Evolutionary conservation across 2,888 invertebrate genomes (phyloP), one percentile per base, ranked within the genome.

Genomic region (Caenorhabditis doughertyi): DNA sequence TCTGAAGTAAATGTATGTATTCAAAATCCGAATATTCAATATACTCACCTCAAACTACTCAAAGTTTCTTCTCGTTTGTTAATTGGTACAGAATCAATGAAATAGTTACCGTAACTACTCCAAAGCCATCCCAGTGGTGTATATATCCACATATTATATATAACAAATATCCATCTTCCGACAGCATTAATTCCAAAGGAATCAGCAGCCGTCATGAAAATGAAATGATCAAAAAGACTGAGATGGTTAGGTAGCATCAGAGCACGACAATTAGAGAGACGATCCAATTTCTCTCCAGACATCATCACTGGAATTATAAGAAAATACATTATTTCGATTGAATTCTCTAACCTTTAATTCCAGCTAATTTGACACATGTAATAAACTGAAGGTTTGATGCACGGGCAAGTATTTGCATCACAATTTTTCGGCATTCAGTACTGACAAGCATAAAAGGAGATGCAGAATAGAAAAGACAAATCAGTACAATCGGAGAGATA

Each of bases 31-130:
- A 47, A 47, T 51, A 7, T 18, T 44, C 11, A 47, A 32, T 25
- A 39, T 21, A 2, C 29, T 60, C 2, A 65, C 60, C 56, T 44
- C 23, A 82, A 96, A 96, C 62, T 97, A 97, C 93, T 97, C 97
- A 0, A 97, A 97, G 92, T 97, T 27, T 51, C 25, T 21, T 73
- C 76, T 56, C 74, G 7, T 51, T 71, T 58, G 18, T 81, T 56
- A 23, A 74, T 53, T 5, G 79, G 84, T 16, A 85, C 88, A 11
- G 86, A 87, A 53, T 88, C 84, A 51, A 89, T 81, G 49, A 89
- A 89, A 56, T 85, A 89, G 67, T 89, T 89, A 9, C 88, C 88
- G 56, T 89, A 88, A 21, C 80, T 62, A 18, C 77, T 72, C 89
- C 89, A 89, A 70, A 88, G 79, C 39, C 79, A 71, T 56, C 89